A percentile compares a stretch with the other conserved stretches of the same genome.
Evolutionary conservation across 2,888 invertebrate species (phyloP).

Genomic region (Rhyacophila evoluta): DNA sequence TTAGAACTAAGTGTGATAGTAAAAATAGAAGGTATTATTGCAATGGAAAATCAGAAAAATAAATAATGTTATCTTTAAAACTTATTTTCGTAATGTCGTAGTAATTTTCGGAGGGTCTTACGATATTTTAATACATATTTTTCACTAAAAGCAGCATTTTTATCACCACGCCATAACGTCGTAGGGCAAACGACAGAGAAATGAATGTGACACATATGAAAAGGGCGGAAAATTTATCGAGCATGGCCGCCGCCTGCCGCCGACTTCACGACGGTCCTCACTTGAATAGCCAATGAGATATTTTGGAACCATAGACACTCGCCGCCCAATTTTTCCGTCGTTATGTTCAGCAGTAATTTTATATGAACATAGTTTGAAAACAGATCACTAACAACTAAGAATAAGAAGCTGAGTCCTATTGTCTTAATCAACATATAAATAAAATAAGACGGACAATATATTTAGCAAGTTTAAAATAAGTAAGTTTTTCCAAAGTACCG

Average conservation of each 20-base stretch:
- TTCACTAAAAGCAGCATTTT: slow-evolving; percentile 23
- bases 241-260: slow-evolving; percentile 37
- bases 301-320: slow-evolving; percentile 33
- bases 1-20: too few relatives aligned
- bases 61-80: too few relatives aligned
- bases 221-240: slow-evolving; percentile 44
- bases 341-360: too few relatives aligned
- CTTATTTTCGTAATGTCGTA: slow-evolving; percentile 35
- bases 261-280: slow-evolving; percentile 37
- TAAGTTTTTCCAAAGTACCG: too few relatives aligned
- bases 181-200: slow-evolving; percentile 40
- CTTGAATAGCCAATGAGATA: slow-evolving; percentile 42
- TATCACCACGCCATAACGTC: slow-evolving; percentile 6
- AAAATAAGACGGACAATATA: too few relatives aligned
- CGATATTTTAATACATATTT: slow-evolving; percentile 45
- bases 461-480: too few relatives aligned
- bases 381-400: too few relatives aligned
- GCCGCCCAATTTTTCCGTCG: not conserved
- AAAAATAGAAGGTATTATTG: too few relatives aligned
- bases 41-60: too few relatives aligned
- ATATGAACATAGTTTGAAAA: too few relatives aligned
- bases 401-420: too few relatives aligned
- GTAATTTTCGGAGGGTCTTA: slow-evolving; percentile 32
- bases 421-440: too few relatives aligned
- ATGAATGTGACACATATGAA: slow-evolving; percentile 44